Evolutionary conservation across 2,113 vertebrate species (phyloP).

Genomic region (Aix galericulata): DNA sequence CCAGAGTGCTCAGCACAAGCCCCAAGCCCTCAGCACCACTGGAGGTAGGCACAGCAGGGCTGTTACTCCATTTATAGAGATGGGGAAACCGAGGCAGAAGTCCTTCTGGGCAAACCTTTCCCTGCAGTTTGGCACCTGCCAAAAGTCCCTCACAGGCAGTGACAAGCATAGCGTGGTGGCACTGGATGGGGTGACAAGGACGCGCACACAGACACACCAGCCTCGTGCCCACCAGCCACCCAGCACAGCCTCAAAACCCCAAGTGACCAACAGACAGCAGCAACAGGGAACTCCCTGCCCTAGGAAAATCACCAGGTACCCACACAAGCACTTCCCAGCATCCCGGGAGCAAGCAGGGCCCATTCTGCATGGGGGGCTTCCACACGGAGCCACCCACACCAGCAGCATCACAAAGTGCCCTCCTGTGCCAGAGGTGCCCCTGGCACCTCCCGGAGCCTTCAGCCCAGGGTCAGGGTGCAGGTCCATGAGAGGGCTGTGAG

Average conservation of each 20-base stretch:
- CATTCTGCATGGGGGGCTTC: not conserved
- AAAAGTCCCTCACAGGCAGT: not conserved
- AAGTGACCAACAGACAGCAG: rapidly evolving
- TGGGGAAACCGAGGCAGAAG: not conserved
- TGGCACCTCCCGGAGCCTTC: not conserved
- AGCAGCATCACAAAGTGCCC: too few relatives aligned
- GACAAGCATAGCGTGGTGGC: not conserved
- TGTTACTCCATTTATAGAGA: not conserved
- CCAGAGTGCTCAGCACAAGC: not conserved
- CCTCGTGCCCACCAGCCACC: not conserved
- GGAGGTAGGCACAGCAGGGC: not conserved
- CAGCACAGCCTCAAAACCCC: not conserved
- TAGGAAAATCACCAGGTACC: not conserved
- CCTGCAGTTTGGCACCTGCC: not conserved
- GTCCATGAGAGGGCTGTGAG: too few relatives aligned
- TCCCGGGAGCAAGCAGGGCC: rapidly evolving
- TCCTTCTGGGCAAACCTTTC: too few relatives aligned
- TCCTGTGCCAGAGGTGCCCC: too few relatives aligned
- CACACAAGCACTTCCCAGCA: not conserved
- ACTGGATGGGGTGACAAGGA: not conserved
- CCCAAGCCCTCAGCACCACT: not conserved
- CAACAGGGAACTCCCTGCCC: not conserved
- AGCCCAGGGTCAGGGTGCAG: not conserved
- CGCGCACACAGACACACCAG: not conserved
- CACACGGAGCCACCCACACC: too few relatives aligned